phyloP scores from a whole-genome alignment of 1,140 invertebrate species.

The Gerris buenoi region DNA sequence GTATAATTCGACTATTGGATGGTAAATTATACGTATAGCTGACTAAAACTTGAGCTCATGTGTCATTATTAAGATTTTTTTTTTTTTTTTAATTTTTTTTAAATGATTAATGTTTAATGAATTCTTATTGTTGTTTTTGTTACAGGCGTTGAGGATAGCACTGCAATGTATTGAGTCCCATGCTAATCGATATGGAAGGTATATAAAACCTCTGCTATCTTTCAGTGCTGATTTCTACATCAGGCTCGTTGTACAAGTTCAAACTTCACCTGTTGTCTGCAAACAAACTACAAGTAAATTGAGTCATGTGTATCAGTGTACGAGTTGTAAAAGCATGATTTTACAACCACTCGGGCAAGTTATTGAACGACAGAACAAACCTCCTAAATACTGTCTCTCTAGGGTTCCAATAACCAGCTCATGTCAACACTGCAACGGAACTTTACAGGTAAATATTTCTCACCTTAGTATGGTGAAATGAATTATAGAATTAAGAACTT shows the following conservation, averaged over 20 bases:
- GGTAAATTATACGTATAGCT: too few species aligned
- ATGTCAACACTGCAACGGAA: constrained; percentile 62
- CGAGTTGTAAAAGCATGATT: constrained; percentile 62
- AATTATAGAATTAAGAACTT: too few species aligned
- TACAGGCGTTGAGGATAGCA: constrained; percentile 75
- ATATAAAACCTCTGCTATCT: constrained; percentile 79
- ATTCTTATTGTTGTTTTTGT: too few species aligned
- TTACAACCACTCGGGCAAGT: constrained; percentile 61
- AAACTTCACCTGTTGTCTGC: constrained; percentile 59
- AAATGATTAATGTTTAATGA: too few species aligned
- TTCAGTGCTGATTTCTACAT: constrained; percentile 96
- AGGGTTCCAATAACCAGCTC: constrained; percentile 43
- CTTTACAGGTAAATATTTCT: constrained; percentile 43
- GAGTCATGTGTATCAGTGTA: constrained; percentile 74
- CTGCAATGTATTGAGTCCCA: constrained; percentile 78
- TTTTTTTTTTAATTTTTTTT: too few species aligned
- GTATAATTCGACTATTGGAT: too few species aligned
- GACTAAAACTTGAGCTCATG: too few species aligned
- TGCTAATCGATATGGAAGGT: constrained; percentile 82
- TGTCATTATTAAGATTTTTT: too few species aligned
- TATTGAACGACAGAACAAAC: constrained; percentile 36
- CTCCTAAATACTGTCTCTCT: constrained; percentile 47
- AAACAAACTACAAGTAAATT: constrained; percentile 73
- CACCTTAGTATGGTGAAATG: too few species aligned
- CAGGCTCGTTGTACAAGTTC: constrained; percentile 79